Evolutionary conservation across 2,888 invertebrate genomes (phyloP).

Genomic region (Cheilosia pagana): DNA sequence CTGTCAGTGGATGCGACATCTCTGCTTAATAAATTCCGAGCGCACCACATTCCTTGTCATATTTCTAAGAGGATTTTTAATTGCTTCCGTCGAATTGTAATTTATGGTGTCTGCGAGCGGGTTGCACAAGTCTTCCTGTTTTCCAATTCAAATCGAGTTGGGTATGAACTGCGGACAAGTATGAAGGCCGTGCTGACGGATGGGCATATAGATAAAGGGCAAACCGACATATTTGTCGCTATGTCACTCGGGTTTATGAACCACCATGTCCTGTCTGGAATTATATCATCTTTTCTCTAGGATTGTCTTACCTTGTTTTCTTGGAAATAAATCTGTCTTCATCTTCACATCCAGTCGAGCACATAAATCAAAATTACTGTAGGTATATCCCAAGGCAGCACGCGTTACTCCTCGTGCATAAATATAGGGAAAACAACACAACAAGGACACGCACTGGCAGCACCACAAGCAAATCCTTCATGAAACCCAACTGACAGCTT

Average conservation of each 20-base stretch:
- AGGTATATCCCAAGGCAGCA: slow-evolving; percentile 1
- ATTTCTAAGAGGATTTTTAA: slow-evolving; percentile 56
- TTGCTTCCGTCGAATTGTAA: slow-evolving; percentile 58
- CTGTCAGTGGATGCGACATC: slow-evolving; percentile 52
- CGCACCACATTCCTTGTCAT: slow-evolving; percentile 47
- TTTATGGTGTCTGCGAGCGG: slow-evolving; percentile 43
- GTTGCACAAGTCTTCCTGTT: not conserved
- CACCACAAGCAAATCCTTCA: slow-evolving; percentile 69
- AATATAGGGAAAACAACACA: slow-evolving; percentile 25
- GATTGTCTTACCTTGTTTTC: no score
- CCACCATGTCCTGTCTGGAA: not conserved
- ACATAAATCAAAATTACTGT: slow-evolving; percentile 42
- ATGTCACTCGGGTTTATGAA: not conserved
- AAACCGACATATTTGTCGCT: not conserved
- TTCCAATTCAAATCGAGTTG: not conserved
- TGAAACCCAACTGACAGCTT: slow-evolving; percentile 74
- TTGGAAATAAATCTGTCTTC: not conserved
- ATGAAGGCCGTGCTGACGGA: not conserved
- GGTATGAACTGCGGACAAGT: not conserved
- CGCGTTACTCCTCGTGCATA: not conserved
- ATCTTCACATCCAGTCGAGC: not conserved
- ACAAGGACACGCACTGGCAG: slow-evolving; percentile 31
- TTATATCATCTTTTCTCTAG: not conserved
- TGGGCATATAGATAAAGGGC: no score
- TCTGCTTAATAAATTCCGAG: slow-evolving; percentile 50